Base-by-base conservation (phyloP, 2,888 invertebrate genomes). In the Bedellia somnulentella region DNA sequence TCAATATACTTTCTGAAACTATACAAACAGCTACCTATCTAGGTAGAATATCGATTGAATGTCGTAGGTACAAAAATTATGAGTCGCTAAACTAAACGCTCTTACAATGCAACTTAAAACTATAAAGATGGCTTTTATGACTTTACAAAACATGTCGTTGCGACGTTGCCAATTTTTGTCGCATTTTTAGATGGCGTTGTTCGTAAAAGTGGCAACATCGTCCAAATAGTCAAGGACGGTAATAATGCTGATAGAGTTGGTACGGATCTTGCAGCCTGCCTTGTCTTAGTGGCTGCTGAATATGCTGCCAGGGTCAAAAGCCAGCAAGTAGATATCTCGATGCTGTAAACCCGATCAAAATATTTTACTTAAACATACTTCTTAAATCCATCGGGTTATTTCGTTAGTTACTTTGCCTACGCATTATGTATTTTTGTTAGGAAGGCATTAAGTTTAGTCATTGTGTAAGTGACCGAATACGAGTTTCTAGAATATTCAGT, bases 301-400 rank as follows among this genome's bases (percentile, higher is more conserved):
- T 46, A 48, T 56, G 57, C 57, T 63, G 70, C 67, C 70, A 67
- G 58, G 73, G 77, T 77, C 77, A 77, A 76, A 77, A 77, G 63
- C 77, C 77, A 63, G 77, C 73, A 52, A 77, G 77, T 56, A 77
- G 76, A 53, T 77, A 77, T 56, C 77, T 76, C 66, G 77, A 76
- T 63, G 76, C 77, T 77, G 77, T 56, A 76, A 66, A 76, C 71
- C 73, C 67, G 62, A 71, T 67, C 49, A 71, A 73, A 73, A 73
- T 55, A 59, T 57, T 51, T 29, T 57, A 56, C 52, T 53, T 61
- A 64, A 58, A 66, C 58, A 70, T 53, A 66, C 50, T 59, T 56
- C 52, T n/a, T n/a, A n/a, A n/a, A n/a, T n/a, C n/a, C n/a, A n/a
- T n/a, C n/a, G n/a, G n/a, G n/a, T n/a, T n/a, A n/a, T n/a, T n/a